Percentiles rank a stretch among this genome's conserved stretches.
phyloP scores from a whole-genome alignment of 2,113 vertebrate species.

The Mohoua ochrocephala region DNA sequence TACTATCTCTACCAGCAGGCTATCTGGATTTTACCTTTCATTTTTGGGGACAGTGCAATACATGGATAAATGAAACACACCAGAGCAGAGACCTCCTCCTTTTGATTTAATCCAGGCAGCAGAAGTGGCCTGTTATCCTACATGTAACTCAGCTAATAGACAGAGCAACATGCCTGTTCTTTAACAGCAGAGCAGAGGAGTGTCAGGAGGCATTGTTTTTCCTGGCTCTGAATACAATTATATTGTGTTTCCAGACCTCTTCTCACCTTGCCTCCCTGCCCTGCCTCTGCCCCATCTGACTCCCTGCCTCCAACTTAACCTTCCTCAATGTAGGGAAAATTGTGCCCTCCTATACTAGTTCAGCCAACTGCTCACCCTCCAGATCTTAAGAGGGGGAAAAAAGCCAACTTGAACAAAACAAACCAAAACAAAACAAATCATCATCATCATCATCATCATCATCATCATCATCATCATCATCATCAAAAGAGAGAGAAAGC shows the following conservation, averaged over 20 bases:
- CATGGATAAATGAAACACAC: neutral
- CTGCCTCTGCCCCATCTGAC: neutral
- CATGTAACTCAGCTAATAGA: neutral
- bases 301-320: neutral
- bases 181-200: neutral
- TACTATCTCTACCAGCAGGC: neutral
- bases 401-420: neutral
- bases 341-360: neutral
- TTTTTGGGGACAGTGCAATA: neutral
- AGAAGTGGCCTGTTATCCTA: neutral
- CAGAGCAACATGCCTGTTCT: neutral
- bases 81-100: neutral
- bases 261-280: neutral
- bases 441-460: neutral
- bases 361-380: rapidly evolving
- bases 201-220: neutral
- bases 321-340: neutral
- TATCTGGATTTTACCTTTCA: neutral
- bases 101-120: neutral
- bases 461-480: neutral
- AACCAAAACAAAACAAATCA: neutral
- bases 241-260: neutral
- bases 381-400: neutral
- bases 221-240: neutral
- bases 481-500: neutral